Percentiles rank a stretch among this genome's conserved stretches.
phyloP scores from a whole-genome alignment of 2,113 vertebrate genomes.

The Capra hircus region DNA sequence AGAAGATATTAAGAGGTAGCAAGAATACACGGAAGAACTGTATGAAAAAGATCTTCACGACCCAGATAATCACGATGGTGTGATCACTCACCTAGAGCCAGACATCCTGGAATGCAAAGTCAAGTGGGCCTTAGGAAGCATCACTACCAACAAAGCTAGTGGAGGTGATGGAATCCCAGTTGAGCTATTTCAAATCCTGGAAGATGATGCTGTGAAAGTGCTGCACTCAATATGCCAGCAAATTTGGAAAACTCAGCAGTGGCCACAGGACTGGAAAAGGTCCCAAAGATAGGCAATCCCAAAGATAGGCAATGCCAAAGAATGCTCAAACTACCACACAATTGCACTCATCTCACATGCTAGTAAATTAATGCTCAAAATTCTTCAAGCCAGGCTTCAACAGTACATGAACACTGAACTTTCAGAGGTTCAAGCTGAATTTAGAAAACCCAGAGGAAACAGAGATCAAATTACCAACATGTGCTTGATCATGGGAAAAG shows the following conservation, averaged over 20 bases:
- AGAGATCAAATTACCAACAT: neutral
- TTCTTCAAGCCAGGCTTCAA: neutral
- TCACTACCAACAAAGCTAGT: neutral
- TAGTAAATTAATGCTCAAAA: neutral
- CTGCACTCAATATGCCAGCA: neutral
- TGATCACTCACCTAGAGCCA: neutral
- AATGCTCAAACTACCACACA: neutral
- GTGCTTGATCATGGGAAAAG: accelerated
- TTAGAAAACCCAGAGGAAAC: neutral
- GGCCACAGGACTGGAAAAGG: neutral
- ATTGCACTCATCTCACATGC: neutral
- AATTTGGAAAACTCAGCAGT: neutral
- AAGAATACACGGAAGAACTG: neutral
- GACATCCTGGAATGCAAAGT: neutral
- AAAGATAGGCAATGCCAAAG: neutral
- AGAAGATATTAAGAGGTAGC: neutral
- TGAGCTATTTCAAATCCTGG: neutral
- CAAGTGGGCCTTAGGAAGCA: neutral
- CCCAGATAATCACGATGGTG: neutral
- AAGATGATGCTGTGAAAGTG: neutral
- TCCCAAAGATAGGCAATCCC: too few relatives aligned
- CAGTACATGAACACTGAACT: neutral
- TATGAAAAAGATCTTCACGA: neutral
- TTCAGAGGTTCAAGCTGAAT: neutral
- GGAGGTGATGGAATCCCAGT: neutral